phyloP scores from a whole-genome alignment of 1,140 invertebrate species.

The Fopius arisanus region DNA sequence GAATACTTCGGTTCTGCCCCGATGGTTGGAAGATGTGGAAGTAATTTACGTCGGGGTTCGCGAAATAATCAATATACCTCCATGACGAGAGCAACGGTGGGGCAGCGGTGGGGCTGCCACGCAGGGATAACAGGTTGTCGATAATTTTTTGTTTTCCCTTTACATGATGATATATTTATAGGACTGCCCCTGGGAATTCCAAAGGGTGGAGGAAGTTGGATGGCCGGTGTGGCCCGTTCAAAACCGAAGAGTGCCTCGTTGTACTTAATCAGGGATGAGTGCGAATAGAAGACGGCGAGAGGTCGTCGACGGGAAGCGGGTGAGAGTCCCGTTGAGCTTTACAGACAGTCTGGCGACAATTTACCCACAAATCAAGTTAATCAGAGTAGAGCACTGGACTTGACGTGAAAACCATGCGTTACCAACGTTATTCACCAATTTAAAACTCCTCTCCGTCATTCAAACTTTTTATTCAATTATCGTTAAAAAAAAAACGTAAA shows the following conservation, averaged over 20 bases:
- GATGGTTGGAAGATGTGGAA: no score
- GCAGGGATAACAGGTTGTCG: conserved; percentile 59
- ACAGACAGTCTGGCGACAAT: background rate
- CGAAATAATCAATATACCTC: conserved; percentile 55
- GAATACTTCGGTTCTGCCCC: background rate
- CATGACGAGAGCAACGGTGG: conserved; percentile 25
- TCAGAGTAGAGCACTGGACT: background rate
- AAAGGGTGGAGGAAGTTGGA: background rate
- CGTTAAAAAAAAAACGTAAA: no score
- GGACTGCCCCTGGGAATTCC: background rate
- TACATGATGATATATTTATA: background rate
- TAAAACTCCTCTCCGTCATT: no score
- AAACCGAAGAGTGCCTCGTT: background rate
- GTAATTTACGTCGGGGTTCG: conserved; percentile 32
- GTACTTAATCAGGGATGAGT: background rate
- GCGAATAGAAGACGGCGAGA: background rate
- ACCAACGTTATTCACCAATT: no score
- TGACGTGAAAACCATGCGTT: background rate
- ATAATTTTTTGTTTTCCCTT: conserved; percentile 28
- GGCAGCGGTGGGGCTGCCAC: conserved; percentile 34
- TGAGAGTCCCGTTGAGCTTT: background rate
- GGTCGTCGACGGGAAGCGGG: background rate
- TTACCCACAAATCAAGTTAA: background rate
- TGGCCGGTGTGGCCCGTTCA: background rate
- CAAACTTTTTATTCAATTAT: no score